These are phyloP conservation scores for Epistrophe eligans DNA, from an alignment of 2,888 invertebrate species.

Conservation along the genomic window DNA sequence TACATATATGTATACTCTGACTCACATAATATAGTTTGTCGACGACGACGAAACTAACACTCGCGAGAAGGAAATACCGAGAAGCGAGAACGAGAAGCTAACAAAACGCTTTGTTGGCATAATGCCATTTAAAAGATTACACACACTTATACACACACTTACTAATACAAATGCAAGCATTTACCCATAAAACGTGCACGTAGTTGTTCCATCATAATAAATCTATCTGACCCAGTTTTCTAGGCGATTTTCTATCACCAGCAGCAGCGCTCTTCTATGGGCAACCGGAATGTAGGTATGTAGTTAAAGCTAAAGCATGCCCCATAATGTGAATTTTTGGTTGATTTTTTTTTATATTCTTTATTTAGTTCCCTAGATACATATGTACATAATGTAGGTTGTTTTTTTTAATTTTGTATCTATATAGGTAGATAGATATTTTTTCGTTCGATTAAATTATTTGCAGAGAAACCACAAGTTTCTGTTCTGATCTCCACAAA, in stretches of 20 bases:
- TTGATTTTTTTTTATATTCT: conserved; percentile 21
- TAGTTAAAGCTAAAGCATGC: conserved; percentile 58
- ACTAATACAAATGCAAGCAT: conserved; percentile 21
- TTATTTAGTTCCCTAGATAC: conserved; percentile 13
- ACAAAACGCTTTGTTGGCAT: conserved; percentile 68
- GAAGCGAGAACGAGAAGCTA: conserved; percentile 53
- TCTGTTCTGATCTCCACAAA: conserved; percentile 36
- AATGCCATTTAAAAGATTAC: conserved; percentile 70
- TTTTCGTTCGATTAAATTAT: conserved; percentile 46
- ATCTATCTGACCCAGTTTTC: conserved; percentile 76
- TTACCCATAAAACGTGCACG: conserved; percentile 43
- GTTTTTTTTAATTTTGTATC: conserved; percentile 2
- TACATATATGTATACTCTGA: conserved; percentile 15
- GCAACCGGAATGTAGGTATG: conserved; percentile 59
- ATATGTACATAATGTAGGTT: not conserved
- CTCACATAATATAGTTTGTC: conserved; percentile 61
- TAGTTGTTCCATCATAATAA: conserved; percentile 75
- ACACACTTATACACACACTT: conserved; percentile 33
- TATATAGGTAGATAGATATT: not conserved
- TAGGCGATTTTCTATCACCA: conserved; percentile 75
- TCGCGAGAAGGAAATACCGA: conserved; percentile 34
- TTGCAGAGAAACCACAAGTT: conserved; percentile 45
- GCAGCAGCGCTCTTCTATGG: conserved; percentile 54
- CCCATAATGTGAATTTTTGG: conserved; percentile 59
- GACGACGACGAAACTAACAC: conserved; percentile 46